Evolutionary conservation across 2,113 vertebrate species (phyloP), one percentile per base, ranked within the genome.

Genomic region (Hystrix brachyura): DNA sequence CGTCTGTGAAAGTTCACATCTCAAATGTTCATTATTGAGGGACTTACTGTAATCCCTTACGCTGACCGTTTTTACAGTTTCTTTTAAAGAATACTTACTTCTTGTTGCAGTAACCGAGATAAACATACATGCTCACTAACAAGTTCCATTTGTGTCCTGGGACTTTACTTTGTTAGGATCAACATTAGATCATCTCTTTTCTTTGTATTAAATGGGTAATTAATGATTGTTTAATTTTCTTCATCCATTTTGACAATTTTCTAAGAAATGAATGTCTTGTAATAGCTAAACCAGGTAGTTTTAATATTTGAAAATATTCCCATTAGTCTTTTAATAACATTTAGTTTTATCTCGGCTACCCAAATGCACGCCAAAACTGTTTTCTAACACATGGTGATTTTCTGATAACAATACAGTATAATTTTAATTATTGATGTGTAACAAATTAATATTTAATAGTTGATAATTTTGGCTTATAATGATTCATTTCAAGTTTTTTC

Each of bases 401-500:
- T n/a, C 81, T 94, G 8, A 43, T 72, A 86, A 81, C 7, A 83
- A 25, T 43, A 38, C 38, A 38, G 38, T 38, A 38, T 38, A 71
- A 62, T 55, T 74, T 7, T n/a, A 74, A 95, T 65, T 48, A 80
- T 51, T 71, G 1, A 11, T 59, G 48, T 15, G 48, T 72, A 46
- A 55, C 71, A 60, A 72, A 89, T 94, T 69, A 69, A 89, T 69
- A 76, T 83, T 91, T 38, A 38, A 82, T 69, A 89, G 34, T 76
- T 65, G 2, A 43, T 76, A 90, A 64, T 59, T 48, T 38, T 55
- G 9, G 15, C 10, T 8, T 87, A 46, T 0, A 46, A 55, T 71
- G 65, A 71, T 55, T 34, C 3, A 29, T 51, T 55, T 72, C 1
- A 64, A 88, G 7, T 18, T 17, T 53, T 69, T 91, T 51, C 14